Base-by-base conservation (phyloP, 2,888 invertebrate species). In the Stenurella melanura region DNA sequence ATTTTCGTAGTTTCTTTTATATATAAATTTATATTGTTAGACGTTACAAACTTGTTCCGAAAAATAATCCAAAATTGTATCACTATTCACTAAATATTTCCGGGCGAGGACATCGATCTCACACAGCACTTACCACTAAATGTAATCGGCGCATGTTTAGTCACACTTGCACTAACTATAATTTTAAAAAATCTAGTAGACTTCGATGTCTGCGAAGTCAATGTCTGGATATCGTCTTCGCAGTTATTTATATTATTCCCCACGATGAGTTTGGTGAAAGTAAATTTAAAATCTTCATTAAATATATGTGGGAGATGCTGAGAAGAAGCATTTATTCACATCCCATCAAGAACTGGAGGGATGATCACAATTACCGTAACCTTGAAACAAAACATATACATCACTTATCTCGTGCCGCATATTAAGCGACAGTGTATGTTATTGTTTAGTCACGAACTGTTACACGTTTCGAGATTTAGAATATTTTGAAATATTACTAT, bases 211-310 rank as follows among this genome's bases (percentile, higher is more conserved):
- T 64, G 74, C 73, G 79, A 78, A 82, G 83, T 79, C 80, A 80
- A 81, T 84, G 83, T 60, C 76, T 82, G 79, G 73, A 77, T 78
- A 77, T 75, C 74, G 73, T 73, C 75, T 63, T 50, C 50, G 74
- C 80, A 73, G 72, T 73, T 80, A 84, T 84, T 83, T 84, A 84
- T 84, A 84, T 79, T 67, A 76, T 70, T 69, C 81, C 82, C 78
- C 80, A 75, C 80, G 75, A 81, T 80, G 75, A 64, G 57, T 63
- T 73, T 70, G 81, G 84, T 84, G 84, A 84, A 84, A 84, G 84
- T 84, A 79, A 75, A 76, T 74, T 72, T 67, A 71, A 66, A 71
- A 61, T 73, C 64, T 75, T 60, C 56, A 18, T 50, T 38, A 64
- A 54, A 38, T 19, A 64, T 38, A 75, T 75, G 79, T 82, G 81